A percentile compares a stretch with the other conserved stretches of the same genome.
Evolutionary conservation across 2,797 vertebrate genomes (phyloP).

Genomic region (Alosa sapidissima): DNA sequence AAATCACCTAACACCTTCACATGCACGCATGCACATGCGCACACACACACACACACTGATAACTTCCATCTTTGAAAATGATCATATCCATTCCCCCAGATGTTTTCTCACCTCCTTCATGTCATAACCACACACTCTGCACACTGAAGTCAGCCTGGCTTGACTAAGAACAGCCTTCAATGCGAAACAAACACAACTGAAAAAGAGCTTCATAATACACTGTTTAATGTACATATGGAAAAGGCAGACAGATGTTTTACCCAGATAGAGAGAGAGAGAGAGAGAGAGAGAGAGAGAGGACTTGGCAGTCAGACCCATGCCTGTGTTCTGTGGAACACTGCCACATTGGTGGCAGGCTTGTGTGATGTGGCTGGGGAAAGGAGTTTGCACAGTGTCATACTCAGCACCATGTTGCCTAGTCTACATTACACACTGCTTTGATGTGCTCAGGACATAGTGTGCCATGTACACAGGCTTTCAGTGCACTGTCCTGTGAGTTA

Average conservation of each 20-base stretch:
- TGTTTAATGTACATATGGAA: background rate
- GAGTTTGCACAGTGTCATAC: background rate
- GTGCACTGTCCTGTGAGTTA: background rate
- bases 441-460: background rate
- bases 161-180: background rate
- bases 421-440: background rate
- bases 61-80: background rate
- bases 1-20: background rate
- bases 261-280: background rate
- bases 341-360: background rate
- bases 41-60: background rate
- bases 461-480: background rate
- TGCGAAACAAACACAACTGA: background rate
- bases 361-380: background rate
- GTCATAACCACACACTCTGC: background rate
- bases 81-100: background rate
- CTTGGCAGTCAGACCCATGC: background rate
- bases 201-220: background rate
- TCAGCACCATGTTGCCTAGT: background rate
- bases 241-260: background rate
- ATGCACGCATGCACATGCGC: background rate
- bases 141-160: background rate
- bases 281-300: background rate
- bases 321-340: background rate
- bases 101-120: background rate